Evolutionary conservation across 2,888 invertebrate species (phyloP).

Genomic region (Cephonodes hylas): DNA sequence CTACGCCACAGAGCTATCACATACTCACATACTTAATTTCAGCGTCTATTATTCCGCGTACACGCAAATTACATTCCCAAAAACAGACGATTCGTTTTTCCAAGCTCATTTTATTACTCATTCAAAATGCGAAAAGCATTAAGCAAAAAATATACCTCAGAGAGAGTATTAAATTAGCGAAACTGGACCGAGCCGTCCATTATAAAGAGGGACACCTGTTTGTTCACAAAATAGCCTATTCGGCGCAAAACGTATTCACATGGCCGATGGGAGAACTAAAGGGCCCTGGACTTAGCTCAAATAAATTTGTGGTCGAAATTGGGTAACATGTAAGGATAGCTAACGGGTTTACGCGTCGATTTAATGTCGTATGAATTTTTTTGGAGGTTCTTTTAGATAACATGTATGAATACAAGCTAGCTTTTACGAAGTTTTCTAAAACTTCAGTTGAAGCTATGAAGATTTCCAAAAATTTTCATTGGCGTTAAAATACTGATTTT

Average conservation of each 20-base stretch:
- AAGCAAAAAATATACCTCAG: not conserved
- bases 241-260: not conserved
- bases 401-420: too few species aligned
- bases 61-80: not conserved
- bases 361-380: too few species aligned
- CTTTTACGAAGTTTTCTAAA: too few species aligned
- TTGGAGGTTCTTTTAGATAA: too few species aligned
- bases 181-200: not conserved
- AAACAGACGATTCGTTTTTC: not conserved
- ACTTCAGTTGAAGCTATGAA: too few species aligned
- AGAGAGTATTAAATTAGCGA: not conserved
- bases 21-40: too few species aligned
- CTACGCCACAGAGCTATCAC: too few species aligned
- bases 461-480: too few species aligned
- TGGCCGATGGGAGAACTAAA: not conserved
- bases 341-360: not conserved
- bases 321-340: not conserved
- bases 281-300: not conserved
- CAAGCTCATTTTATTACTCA: not conserved
- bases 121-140: not conserved
- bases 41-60: not conserved
- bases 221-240: not conserved
- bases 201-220: not conserved
- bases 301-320: not conserved
- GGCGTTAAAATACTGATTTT: too few species aligned